These are phyloP conservation scores for Corythornis leucogaster DNA, from an alignment of 2,797 vertebrate species.

Conservation along the genomic window DNA sequence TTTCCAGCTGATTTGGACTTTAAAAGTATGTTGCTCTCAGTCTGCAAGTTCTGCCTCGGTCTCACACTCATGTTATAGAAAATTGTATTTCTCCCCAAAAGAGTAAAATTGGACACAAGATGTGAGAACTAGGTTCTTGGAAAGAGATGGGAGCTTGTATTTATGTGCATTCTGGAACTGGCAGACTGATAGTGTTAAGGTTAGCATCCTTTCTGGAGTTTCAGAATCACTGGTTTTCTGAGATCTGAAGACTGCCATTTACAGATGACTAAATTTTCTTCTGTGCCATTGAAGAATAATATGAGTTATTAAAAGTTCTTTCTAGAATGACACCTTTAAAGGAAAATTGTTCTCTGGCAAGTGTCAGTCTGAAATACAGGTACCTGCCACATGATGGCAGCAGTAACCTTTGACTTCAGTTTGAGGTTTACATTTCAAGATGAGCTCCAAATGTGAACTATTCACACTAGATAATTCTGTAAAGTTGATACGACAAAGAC, in stretches of 20 bases:
- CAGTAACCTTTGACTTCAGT: background rate
- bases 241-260: background rate
- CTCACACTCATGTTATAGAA: background rate
- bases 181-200: background rate
- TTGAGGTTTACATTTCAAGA: fast-evolving
- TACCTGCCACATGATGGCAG: slow-evolving; percentile 61
- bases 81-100: background rate
- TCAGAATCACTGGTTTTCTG: background rate
- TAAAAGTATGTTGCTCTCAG: background rate
- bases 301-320: background rate
- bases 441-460: background rate
- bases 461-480: background rate
- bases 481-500: no score
- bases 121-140: background rate
- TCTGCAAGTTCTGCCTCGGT: background rate
- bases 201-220: background rate
- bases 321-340: background rate
- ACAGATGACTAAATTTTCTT: background rate
- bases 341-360: background rate
- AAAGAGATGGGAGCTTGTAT: background rate
- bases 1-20: background rate
- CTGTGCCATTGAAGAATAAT: background rate
- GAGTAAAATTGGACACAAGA: background rate
- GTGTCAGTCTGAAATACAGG: background rate
- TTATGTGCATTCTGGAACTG: background rate